These are phyloP conservation scores for Atta cephalotes DNA, from an alignment of 1,140 invertebrate genomes.

Conservation along the genomic window DNA sequence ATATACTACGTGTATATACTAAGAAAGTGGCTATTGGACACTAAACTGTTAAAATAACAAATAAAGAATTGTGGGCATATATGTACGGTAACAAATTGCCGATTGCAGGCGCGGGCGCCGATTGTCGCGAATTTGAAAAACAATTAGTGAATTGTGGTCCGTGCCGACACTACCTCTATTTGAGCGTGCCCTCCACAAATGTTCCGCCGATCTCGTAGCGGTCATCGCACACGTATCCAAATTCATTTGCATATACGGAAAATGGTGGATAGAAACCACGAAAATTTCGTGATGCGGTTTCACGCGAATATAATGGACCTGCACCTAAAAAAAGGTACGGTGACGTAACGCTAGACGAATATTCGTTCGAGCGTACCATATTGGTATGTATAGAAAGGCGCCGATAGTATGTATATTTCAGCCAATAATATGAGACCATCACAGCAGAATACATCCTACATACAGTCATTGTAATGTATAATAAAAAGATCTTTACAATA, in stretches of 20 bases:
- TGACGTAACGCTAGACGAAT: constrained; percentile 56
- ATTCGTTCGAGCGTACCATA: constrained; percentile 53
- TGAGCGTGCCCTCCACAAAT: constrained; percentile 65
- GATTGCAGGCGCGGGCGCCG: constrained; percentile 71
- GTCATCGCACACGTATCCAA: constrained; percentile 68
- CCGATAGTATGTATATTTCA: constrained; percentile 35
- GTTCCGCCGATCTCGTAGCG: constrained; percentile 67
- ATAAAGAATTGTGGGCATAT: constrained; percentile 9
- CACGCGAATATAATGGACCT: constrained; percentile 50
- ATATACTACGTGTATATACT: no score
- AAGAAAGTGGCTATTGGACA: not conserved
- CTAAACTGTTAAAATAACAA: not conserved
- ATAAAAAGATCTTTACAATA: constrained; percentile 9
- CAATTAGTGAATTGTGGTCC: constrained; percentile 82
- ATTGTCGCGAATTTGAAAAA: constrained; percentile 82
- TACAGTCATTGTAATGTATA: constrained; percentile 37
- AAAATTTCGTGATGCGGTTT: constrained; percentile 61
- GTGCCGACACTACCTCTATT: constrained; percentile 62
- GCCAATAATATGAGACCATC: constrained; percentile 8
- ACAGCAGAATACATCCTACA: not conserved
- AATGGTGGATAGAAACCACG: constrained; percentile 54
- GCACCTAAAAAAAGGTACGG: constrained; percentile 46
- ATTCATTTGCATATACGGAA: constrained; percentile 71
- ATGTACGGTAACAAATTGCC: constrained; percentile 69
- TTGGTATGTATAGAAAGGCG: constrained; percentile 47